Percentiles rank a stretch among this genome's conserved stretches.
Evolutionary conservation across 1,140 invertebrate species (phyloP).

Genomic region (Drosophila lowei): DNA sequence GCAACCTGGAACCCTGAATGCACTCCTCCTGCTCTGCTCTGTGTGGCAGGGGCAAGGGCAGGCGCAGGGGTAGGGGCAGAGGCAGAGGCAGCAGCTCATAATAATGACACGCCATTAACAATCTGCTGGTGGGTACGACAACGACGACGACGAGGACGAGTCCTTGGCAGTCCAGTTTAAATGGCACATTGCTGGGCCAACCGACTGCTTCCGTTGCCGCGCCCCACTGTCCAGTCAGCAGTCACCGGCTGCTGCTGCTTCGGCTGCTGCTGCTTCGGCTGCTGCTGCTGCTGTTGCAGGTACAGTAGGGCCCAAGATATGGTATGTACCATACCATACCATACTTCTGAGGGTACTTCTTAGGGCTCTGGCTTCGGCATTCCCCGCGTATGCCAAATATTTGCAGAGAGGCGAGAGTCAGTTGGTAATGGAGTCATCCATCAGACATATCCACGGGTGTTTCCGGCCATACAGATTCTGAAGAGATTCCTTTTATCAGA

Average conservation of each 20-base stretch:
- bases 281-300: conserved; percentile 4
- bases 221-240: conserved; percentile 29
- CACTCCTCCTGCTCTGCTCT: not conserved
- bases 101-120: conserved; percentile 80
- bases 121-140: conserved; percentile 40
- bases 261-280: not conserved
- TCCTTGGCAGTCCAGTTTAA: conserved; percentile 68
- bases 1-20: not conserved
- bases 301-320: conserved; percentile 56
- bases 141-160: conserved; percentile 21
- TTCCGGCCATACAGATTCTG: too few relatives aligned
- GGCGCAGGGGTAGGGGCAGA: conserved; percentile 14
- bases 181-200: conserved; percentile 63
- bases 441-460: too few relatives aligned
- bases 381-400: too few relatives aligned
- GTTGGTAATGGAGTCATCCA: too few relatives aligned
- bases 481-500: too few relatives aligned
- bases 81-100: conserved; percentile 54
- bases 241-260: not conserved
- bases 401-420: too few relatives aligned
- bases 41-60: conserved; percentile 9
- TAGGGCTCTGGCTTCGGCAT: too few relatives aligned
- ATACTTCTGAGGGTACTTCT: too few relatives aligned
- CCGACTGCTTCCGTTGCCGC: conserved; percentile 74
- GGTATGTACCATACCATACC: too few relatives aligned